These are phyloP conservation scores for Cyrtonyx montezumae DNA, from an alignment of 2,113 vertebrate genomes.

Conservation along the genomic window DNA sequence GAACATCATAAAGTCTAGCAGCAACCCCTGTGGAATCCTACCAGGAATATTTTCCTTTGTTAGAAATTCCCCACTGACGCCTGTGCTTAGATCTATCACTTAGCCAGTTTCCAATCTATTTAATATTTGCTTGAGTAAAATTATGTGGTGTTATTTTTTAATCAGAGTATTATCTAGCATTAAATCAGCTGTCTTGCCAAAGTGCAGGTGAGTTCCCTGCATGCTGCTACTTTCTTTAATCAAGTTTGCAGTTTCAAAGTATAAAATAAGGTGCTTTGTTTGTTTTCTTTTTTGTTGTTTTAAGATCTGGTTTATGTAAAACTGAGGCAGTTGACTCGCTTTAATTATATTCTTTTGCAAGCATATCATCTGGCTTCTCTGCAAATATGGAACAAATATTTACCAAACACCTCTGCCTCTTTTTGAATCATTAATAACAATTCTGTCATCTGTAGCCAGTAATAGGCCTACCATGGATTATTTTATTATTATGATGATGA, in stretches of 20 bases:
- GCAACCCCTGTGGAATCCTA: background rate
- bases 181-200: conserved; percentile 4
- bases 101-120: conserved; percentile 27
- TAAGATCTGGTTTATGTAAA: conserved; percentile 58
- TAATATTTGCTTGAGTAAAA: conserved; percentile 5
- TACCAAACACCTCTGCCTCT: conserved; percentile 70
- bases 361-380: conserved; percentile 64
- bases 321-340: conserved; percentile 51
- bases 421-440: conserved; percentile 62
- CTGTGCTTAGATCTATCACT: conserved; percentile 2
- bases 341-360: conserved; percentile 67
- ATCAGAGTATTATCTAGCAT: conserved; percentile 17
- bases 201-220: background rate
- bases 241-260: background rate
- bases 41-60: conserved; percentile 33
- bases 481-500: background rate
- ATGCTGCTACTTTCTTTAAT: background rate
- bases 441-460: conserved; percentile 62
- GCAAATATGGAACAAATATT: conserved; percentile 65
- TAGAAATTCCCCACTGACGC: conserved; percentile 15
- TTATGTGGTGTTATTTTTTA: background rate
- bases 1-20: background rate
- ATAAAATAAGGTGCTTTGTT: conserved; percentile 44
- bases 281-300: conserved; percentile 54
- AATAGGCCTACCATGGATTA: conserved; percentile 6